Conservation (phyloP, 1,140 invertebrate genomes). For the Pentalonia nigronervosa region DNA sequence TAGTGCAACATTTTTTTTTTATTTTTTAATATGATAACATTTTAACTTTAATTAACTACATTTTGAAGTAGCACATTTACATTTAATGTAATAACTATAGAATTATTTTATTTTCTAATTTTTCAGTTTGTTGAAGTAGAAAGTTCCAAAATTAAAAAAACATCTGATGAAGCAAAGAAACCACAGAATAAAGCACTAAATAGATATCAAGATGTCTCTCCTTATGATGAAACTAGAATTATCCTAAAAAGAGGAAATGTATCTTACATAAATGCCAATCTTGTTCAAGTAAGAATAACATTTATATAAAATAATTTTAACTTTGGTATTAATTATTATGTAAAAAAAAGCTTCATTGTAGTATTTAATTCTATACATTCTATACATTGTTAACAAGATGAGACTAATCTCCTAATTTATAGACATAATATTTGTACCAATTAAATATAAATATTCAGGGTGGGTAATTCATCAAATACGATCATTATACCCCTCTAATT, state of each 20-base stretch:
- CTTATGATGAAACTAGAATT: constrained; percentile 92
- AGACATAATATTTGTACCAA: background rate
- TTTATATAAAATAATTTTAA: background rate
- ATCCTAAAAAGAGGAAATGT: constrained; percentile 75
- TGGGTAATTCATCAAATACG: background rate
- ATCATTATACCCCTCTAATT: background rate
- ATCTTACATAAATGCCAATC: constrained; percentile 95
- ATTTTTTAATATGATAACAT: no score
- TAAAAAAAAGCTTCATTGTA: background rate
- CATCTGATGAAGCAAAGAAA: constrained; percentile 79
- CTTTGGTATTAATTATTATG: background rate
- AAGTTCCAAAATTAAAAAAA: constrained; percentile 72
- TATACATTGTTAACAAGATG: background rate
- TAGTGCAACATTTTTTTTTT: no score
- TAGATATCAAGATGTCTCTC: constrained; percentile 93
- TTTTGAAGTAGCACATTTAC: no score
- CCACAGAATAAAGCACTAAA: constrained; percentile 82
- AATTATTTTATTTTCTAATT: background rate
- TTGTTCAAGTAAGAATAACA: constrained; percentile 73
- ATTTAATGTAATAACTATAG: no score
- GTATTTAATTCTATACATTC: background rate
- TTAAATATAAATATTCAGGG: background rate
- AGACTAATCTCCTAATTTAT: background rate
- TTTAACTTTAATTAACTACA: no score
- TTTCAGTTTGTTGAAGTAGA: constrained; percentile 70